Percentiles rank a stretch among this genome's conserved stretches.
Conservation (phyloP, 2,113 vertebrate species). For the Charina bottae region DNA sequence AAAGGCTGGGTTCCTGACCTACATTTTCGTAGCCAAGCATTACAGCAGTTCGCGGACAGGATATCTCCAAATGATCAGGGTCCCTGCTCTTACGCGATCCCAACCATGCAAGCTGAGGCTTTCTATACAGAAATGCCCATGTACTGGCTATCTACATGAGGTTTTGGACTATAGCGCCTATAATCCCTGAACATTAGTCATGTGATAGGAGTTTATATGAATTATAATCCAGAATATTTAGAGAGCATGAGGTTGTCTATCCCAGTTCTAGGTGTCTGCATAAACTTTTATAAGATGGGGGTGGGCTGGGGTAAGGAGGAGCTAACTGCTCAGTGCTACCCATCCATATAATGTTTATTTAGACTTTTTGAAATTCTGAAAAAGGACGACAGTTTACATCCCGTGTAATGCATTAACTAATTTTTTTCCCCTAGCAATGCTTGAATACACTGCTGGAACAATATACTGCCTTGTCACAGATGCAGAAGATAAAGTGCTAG, state of each 20-base stretch:
- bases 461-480: constrained; percentile 23
- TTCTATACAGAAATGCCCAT: background rate
- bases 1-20: background rate
- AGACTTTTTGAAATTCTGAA: background rate
- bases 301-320: background rate
- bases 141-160: background rate
- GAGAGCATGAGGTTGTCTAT: background rate
- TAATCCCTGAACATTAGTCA: background rate
- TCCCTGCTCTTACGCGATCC: background rate
- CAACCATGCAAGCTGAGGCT: background rate
- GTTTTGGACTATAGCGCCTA: background rate
- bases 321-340: background rate
- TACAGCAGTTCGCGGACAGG: no score
- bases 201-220: background rate
- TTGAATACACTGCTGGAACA: constrained; percentile 28
- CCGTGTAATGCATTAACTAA: background rate
- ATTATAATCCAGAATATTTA: background rate
- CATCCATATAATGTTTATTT: background rate
- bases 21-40: background rate
- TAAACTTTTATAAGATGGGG: background rate
- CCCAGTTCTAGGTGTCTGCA: background rate
- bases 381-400: background rate
- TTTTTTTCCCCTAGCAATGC: background rate
- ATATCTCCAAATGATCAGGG: background rate
- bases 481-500: constrained; percentile 53